A percentile compares a stretch with the other conserved stretches of the same genome.
phyloP scores from a whole-genome alignment of 2,888 invertebrate species.

The Panopea generosa region DNA sequence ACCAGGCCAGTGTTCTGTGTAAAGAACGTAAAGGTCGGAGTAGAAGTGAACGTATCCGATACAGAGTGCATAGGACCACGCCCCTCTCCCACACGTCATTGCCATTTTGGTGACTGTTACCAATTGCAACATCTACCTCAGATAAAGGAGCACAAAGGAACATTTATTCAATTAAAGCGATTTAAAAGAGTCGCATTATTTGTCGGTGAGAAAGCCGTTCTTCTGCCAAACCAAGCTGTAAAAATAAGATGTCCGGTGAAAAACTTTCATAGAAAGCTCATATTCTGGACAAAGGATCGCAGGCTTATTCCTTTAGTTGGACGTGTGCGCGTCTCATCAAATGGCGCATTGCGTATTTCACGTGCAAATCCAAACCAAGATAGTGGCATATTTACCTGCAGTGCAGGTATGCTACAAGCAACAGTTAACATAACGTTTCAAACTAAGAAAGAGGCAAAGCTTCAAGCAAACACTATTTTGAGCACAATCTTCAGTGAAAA shows the following conservation, averaged over 20 bases:
- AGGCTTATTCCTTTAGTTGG: slow-evolving; percentile 73
- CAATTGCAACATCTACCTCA: slow-evolving; percentile 63
- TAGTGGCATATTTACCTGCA: slow-evolving; percentile 75
- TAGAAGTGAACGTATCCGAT: slow-evolving; percentile 67
- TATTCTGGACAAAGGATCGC: slow-evolving; percentile 78
- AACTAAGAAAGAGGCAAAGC: slow-evolving; percentile 66
- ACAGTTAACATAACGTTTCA: slow-evolving; percentile 72
- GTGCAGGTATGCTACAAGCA: slow-evolving; percentile 71
- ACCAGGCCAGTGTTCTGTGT: slow-evolving; percentile 93
- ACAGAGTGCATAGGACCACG: slow-evolving; percentile 69
- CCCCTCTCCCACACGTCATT: slow-evolving; percentile 66
- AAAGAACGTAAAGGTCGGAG: slow-evolving; percentile 82
- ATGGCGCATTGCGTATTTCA: slow-evolving; percentile 72
- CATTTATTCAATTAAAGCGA: slow-evolving; percentile 74
- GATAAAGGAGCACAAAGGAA: slow-evolving; percentile 74
- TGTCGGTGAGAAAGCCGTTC: slow-evolving; percentile 73
- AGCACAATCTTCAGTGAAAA: slow-evolving; percentile 57
- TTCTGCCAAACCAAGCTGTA: slow-evolving; percentile 77
- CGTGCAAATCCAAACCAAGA: slow-evolving; percentile 73
- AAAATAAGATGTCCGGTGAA: slow-evolving; percentile 79
- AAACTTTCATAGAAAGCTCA: slow-evolving; percentile 73
- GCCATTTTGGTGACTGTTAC: slow-evolving; percentile 72
- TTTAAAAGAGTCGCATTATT: slow-evolving; percentile 67
- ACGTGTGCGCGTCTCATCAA: slow-evolving; percentile 70
- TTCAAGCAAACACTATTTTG: slow-evolving; percentile 64